A percentile compares a stretch with the other conserved stretches of the same genome.
phyloP scores from a whole-genome alignment of 2,113 vertebrate species.

The Phrynosoma platyrhinos region DNA sequence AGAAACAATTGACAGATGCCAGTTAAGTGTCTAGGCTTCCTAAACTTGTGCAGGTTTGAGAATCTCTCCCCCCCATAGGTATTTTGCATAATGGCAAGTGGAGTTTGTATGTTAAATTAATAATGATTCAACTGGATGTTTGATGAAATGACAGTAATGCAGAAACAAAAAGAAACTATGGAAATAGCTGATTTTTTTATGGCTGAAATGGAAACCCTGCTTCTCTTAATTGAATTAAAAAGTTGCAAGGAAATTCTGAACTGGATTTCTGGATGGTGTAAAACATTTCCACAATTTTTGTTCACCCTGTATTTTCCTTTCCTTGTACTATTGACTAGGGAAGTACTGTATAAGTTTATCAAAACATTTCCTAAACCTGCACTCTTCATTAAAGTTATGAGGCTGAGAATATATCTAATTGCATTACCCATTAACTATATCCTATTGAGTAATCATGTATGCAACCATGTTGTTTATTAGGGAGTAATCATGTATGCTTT shows the following conservation, averaged over 20 bases:
- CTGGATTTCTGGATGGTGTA: constrained; percentile 67
- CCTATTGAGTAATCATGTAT: background rate
- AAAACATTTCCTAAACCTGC: constrained; percentile 33
- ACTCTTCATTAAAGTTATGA: background rate
- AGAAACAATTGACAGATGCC: background rate
- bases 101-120: background rate
- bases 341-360: constrained; percentile 33
- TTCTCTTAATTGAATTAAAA: constrained; percentile 56
- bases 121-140: constrained; percentile 26
- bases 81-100: background rate
- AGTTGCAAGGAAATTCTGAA: constrained; percentile 67
- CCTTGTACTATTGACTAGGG: background rate
- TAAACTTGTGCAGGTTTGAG: constrained; percentile 10
- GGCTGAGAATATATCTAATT: background rate
- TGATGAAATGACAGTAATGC: constrained; percentile 45
- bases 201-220: constrained; percentile 38
- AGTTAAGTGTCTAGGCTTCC: constrained; percentile 20
- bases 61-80: background rate
- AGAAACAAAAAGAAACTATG: constrained; percentile 47
- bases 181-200: constrained; percentile 36
- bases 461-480: too few relatives aligned
- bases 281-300: background rate
- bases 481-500: background rate
- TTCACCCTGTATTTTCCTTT: background rate
- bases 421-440: background rate